These are phyloP conservation scores for Sialis fuliginosa DNA, from an alignment of 2,888 invertebrate species.

Conservation along the genomic window DNA sequence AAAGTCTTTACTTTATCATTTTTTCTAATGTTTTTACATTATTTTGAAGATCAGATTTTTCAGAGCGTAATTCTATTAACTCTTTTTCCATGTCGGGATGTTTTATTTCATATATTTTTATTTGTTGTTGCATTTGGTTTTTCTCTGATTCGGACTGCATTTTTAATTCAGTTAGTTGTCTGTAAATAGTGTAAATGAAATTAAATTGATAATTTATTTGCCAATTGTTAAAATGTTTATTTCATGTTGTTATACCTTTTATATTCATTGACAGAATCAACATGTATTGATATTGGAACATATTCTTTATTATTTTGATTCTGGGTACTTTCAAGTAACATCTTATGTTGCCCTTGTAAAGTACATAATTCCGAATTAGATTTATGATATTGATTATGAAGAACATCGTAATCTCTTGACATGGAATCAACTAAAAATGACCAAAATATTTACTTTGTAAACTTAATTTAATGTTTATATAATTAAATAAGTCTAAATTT, in stretches of 20 bases:
- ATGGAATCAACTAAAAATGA: slow-evolving; percentile 36
- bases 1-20: slow-evolving; percentile 20
- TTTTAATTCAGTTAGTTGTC: slow-evolving; percentile 58
- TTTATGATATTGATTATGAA: slow-evolving; percentile 41
- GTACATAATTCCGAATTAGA: slow-evolving; percentile 37
- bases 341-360: slow-evolving; percentile 37
- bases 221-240: not conserved
- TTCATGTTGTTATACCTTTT: slow-evolving; percentile 35
- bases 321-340: slow-evolving; percentile 31
- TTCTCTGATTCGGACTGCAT: slow-evolving; percentile 52
- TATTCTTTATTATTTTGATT: slow-evolving; percentile 32
- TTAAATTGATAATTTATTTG: not conserved
- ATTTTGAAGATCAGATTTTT: slow-evolving; percentile 29
- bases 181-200: slow-evolving; percentile 16
- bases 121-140: slow-evolving; percentile 33
- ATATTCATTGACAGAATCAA: slow-evolving; percentile 52
- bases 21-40: slow-evolving; percentile 36
- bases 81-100: slow-evolving; percentile 30
- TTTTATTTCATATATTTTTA: slow-evolving; percentile 29
- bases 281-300: slow-evolving; percentile 43
- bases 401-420: slow-evolving; percentile 43
- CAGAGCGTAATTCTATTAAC: slow-evolving; percentile 23
- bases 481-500: no score
- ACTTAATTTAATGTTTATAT: not conserved
- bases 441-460: slow-evolving; percentile 2